Conservation (phyloP, 1,140 invertebrate genomes). For the Thrips palmi region DNA sequence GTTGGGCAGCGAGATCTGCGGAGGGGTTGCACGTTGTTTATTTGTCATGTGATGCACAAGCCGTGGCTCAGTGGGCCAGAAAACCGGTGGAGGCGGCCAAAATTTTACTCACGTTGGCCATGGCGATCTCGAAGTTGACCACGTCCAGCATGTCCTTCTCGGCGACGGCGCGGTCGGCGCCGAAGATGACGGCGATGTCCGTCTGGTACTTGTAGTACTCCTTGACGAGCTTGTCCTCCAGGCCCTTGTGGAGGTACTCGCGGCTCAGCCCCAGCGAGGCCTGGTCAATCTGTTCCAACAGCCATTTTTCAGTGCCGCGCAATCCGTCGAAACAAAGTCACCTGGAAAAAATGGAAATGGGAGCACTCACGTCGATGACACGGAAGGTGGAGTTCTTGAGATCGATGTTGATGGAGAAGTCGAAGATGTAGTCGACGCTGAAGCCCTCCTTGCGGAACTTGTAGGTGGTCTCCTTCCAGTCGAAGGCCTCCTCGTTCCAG, state of each 20-base stretch:
- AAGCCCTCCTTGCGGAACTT: conserved; percentile 60
- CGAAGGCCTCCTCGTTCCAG: conserved; percentile 54
- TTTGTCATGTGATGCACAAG: neutral
- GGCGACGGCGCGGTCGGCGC: conserved; percentile 53
- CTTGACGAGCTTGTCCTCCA: conserved; percentile 54
- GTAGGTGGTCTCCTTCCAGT: conserved; percentile 68
- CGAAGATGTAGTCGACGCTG: conserved; percentile 81
- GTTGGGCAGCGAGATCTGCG: conserved; percentile 67
- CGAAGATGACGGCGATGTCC: conserved; percentile 71
- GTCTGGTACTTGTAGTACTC: conserved; percentile 73
- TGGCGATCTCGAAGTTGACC: conserved; percentile 74
- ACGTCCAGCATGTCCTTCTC: conserved; percentile 58
- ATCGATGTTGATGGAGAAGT: conserved; percentile 76
- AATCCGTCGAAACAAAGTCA: neutral
- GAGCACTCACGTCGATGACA: conserved; percentile 65
- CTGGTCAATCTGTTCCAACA: conserved; percentile 73
- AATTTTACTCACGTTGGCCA: conserved; percentile 66
- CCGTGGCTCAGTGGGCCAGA: neutral
- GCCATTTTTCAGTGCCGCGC: neutral
- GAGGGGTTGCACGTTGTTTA: conserved; percentile 13
- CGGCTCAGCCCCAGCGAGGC: conserved; percentile 68
- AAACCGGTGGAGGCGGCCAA: too few relatives aligned
- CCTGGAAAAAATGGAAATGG: conserved; percentile 6
- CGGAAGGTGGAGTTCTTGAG: conserved; percentile 75
- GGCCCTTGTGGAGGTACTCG: conserved; percentile 74